Base-by-base conservation (phyloP, 2,113 vertebrate genomes). In the Motacilla alba region DNA sequence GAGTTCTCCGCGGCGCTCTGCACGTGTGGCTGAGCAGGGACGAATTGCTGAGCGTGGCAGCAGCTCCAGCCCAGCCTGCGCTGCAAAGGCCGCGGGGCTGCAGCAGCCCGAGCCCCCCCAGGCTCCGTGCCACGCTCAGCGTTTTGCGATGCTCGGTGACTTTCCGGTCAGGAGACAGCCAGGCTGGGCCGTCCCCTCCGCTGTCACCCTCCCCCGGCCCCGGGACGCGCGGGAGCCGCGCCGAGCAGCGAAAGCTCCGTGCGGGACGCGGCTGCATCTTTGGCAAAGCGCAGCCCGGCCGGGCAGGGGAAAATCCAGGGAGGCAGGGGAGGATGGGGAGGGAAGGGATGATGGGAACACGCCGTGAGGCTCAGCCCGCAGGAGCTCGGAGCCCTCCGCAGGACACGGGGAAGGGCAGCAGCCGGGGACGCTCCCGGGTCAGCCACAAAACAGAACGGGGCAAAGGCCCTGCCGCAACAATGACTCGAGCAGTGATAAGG, bases 151-250 rank as follows among this genome's bases (percentile, higher is more conserved):
- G 95, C 90, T 95, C 89, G 12, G 94, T 90, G 96, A 93, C 94
- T 83, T 95, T 94, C 72, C 30, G 47, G 89, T 90, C 95, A 90
- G 6, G 44, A 90, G 84, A 44, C 90, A 89, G 77, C 15, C 50
- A 37, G 78, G 24, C 13, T 26, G 64, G 47, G 55, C 80, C 52
- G 59, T 15, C 62, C 35, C 53, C 69, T 60, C 64, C 70, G 8
- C 75, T 58, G 68, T 8, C 23, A 11, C 7, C 70, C 27, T 55
- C 58, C 26, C 23, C 43, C 52, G 41, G 64, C 55, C 19, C 50
- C 5, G 0, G 76, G 49, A 62, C 44, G 56, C 33, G 4, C 10
- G 0, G 0, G 7, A 19, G 63, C 21, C 2, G 24, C 1, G 21
- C 67, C 43, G 68, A 63, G 67, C 18, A 35, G 62, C 14, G 12